Percentiles rank a stretch among this genome's conserved stretches.
phyloP scores from a whole-genome alignment of 2,113 vertebrate species.

The Pithys albifrons region DNA sequence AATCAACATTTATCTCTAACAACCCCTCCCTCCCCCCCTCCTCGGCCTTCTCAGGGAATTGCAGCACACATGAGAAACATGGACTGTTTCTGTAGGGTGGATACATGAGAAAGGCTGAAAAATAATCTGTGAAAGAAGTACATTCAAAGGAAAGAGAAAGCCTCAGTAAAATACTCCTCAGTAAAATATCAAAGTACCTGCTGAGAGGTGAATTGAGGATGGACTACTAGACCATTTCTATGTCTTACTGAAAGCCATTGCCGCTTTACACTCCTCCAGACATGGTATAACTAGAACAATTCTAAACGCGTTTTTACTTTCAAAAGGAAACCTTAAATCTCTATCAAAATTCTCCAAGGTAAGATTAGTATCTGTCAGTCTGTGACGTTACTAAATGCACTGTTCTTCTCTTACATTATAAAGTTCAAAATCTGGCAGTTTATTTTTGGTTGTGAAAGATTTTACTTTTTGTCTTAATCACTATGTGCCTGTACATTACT shows the following conservation, averaged over 20 bases:
- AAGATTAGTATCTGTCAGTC: background rate
- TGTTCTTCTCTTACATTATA: rapidly evolving
- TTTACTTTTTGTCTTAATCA: background rate
- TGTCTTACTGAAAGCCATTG: background rate
- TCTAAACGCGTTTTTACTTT: background rate
- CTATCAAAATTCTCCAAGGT: background rate
- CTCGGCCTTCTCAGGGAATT: background rate
- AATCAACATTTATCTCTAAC: background rate
- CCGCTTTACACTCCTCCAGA: background rate
- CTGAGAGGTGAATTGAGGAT: background rate
- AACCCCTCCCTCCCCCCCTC: too few species aligned
- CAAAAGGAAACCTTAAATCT: background rate
- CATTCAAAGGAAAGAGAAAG: background rate
- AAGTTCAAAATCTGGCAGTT: background rate
- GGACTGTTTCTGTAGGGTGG: background rate
- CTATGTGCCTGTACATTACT: background rate
- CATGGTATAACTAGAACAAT: background rate
- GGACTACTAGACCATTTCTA: background rate
- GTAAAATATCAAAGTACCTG: background rate
- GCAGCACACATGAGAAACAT: background rate
- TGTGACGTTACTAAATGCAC: background rate
- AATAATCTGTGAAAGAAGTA: background rate
- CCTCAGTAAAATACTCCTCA: background rate
- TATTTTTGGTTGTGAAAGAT: background rate
- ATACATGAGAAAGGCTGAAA: background rate